Evolutionary conservation across 2,113 vertebrate species (phyloP), one percentile per base, ranked within the genome.

Genomic region (Taxidea taxus): DNA sequence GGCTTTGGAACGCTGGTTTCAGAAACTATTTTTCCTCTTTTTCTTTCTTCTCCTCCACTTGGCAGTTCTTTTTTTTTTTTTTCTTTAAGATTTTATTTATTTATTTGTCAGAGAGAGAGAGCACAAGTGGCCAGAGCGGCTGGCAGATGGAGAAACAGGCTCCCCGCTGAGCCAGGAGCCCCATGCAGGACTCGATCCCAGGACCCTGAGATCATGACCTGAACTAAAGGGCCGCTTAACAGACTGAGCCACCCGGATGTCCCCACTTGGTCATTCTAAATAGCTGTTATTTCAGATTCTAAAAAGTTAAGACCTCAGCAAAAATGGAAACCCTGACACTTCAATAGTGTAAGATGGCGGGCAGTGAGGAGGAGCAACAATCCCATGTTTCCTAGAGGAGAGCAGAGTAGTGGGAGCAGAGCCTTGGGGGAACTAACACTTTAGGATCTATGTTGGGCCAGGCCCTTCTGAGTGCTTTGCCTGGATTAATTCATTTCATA

Each of bases 201-300:
- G 62, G 62, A 66, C 31, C 29, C 62, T 34, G 31, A 15, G 13
- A 66, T 34, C 62, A 66, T 16, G 14, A 66, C 62, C 62, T 66
- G 31, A 66, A 31, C 29, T 6, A 1, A 34, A 66, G 31, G 31
- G 31, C 14, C 27, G 2, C 6, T 34, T 34, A 34, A 66, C 62
- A 6, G 1, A 34, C 31, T 66, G 31, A 66, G 31, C 31, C 31
- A 34, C 62, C 29, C 6, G 34, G 62, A 31, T 6, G 14, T 66
- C 31, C 62, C 80, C 72, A 66, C 64, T 58, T 86, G 72, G 51
- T 90, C 92, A 44, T 86, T 93, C 93, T 86, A 96, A 98, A 66
- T 66, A 88, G 90, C 56, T 87, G 49, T 90, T 90, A 72, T 81
- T 95, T 94, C 77, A 82, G 8, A 95, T 82, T 88, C 18, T 51